Evolutionary conservation across 1,140 invertebrate species (phyloP), one percentile per base, ranked within the genome.

Genomic region (Tyrophagus putrescentiae): DNA sequence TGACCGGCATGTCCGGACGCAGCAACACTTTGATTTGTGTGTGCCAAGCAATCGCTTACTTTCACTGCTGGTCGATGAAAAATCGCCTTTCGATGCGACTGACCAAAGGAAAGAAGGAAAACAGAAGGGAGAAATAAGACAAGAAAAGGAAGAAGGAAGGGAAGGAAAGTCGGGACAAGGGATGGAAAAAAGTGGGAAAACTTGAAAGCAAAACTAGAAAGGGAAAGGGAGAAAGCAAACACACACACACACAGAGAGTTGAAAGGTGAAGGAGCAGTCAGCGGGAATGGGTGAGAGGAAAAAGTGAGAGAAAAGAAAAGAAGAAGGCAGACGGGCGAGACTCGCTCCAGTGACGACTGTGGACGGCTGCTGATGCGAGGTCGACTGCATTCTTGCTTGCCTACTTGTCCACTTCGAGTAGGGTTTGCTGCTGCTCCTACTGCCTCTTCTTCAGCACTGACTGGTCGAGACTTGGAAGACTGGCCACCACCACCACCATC

Each of bases 11-110:
- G 23, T 48, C 21, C 6, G 18, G 21, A 21, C 7, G 31, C 45
- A 48, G 18, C 45, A 48, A 48, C 45, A 48, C 45, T 48, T 48
- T 48, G 45, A 48, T 48, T 48, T 48, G 45, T 48, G 45, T 25
- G 45, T 25, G 45, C 45, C 45, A 18, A 48, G 36, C n/a, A n/a
- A n/a, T n/a, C n/a, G n/a, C n/a, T n/a, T n/a, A n/a, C n/a, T n/a
- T n/a, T n/a, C n/a, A n/a, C n/a, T 48, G 45, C 21, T 7, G 45
- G 45, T 48, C 45, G 45, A 48, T 48, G 36, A 39, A 39, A 39
- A 39, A 39, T 39, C 36, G 21, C 36, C 13, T 39, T 39, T 13
- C 36, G 36, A 39, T 39, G 36, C 36, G 36, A 39, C 13, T 39
- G 36, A 39, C 36, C 36, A 39, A 39, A 21, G 13, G 36, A 39